Percentiles rank a stretch among this genome's conserved stretches.
phyloP scores from a whole-genome alignment of 2,797 vertebrate genomes.

The Sebastes aleutianus region DNA sequence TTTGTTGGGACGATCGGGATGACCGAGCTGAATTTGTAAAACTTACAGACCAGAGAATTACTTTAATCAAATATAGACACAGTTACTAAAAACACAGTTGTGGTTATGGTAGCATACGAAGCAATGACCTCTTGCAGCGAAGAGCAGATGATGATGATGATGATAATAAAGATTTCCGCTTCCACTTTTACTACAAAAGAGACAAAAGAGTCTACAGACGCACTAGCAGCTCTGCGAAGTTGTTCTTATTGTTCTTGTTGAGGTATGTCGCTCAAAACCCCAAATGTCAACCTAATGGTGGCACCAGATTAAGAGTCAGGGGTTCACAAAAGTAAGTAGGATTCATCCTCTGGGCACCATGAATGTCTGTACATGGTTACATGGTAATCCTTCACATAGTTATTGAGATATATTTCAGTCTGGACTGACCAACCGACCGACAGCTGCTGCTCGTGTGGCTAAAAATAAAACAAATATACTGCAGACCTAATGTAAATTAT shows the following conservation, averaged over 20 bases:
- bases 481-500: not conserved
- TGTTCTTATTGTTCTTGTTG: no score
- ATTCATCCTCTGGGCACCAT: not conserved
- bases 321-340: not conserved
- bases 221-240: no score
- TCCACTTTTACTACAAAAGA: no score
- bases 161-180: no score
- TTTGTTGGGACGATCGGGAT: not conserved
- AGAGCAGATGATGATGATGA: not conserved
- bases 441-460: not conserved
- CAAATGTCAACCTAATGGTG: not conserved
- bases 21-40: not conserved
- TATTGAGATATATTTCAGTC: not conserved
- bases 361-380: not conserved
- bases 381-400: rapidly evolving
- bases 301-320: not conserved
- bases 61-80: not conserved
- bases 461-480: not conserved
- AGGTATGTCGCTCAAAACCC: not conserved
- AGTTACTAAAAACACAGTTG: not conserved
- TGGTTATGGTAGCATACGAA: not conserved
- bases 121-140: not conserved
- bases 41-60: not conserved
- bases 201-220: no score
- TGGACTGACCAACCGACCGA: not conserved